Conservation (phyloP, 35 echinoderm and acorn worm species). For the Hemicentrotus pulcherrimus region DNA sequence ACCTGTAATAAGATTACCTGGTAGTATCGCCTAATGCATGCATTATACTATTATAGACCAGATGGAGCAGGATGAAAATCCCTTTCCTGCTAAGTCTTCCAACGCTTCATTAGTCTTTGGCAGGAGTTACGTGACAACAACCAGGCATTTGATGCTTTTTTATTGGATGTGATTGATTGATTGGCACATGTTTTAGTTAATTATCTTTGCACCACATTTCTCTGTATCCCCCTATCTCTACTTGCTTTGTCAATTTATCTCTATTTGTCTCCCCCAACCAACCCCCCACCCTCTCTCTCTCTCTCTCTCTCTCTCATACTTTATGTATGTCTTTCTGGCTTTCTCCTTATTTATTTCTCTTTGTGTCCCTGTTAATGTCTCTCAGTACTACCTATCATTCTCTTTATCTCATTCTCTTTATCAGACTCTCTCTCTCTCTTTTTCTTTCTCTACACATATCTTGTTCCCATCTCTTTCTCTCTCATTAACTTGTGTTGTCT, state of each 20-base stretch:
- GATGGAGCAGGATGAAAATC: background rate
- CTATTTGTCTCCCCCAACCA: background rate
- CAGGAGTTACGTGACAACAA: background rate
- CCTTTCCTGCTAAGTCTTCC: background rate
- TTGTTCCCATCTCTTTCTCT: background rate
- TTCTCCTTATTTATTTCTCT: background rate
- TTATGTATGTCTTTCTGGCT: too few species aligned
- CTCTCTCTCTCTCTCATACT: too few species aligned
- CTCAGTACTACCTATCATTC: background rate
- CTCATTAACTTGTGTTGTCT: background rate
- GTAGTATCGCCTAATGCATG: too few species aligned
- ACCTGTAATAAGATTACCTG: too few species aligned
- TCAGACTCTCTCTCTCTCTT: background rate
- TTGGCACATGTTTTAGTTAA: background rate
- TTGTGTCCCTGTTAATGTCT: background rate
- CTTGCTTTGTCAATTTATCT: background rate
- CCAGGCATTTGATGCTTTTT: background rate
- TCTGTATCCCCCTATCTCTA: background rate
- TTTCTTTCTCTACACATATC: background rate
- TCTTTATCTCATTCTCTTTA: background rate
- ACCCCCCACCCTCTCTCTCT: too few species aligned
- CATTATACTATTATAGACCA: background rate
- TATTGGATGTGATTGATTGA: slow-evolving; percentile 12
- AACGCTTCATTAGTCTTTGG: background rate
- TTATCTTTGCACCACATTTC: background rate